Evolutionary conservation across 2,113 vertebrate species (phyloP), one percentile per base, ranked within the genome.

Genomic region (Natator depressus): DNA sequence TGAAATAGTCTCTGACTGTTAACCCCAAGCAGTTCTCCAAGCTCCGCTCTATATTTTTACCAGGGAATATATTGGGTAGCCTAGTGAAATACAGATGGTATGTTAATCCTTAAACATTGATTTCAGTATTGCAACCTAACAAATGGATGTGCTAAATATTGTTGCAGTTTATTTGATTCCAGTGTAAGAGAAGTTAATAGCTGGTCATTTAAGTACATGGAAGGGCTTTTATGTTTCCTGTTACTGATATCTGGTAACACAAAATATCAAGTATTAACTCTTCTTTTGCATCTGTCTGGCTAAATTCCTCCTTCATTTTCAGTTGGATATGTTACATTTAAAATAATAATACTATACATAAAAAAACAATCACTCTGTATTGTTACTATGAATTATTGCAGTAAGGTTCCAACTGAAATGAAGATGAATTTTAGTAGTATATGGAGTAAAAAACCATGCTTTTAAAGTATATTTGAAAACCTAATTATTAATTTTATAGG

Each of bases 401-500:
- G 24, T 53, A 92, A 79, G 55, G 94, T 82, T 88, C 65, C n/a
- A 65, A 19, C n/a, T 84, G 1, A 91, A 65, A 75, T 46, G 25
- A 14, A 78, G 6, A 27, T 78, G 11, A 24, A 27, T 78, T 46
- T 78, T 27, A 72, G n/a, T 72, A 8, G 24, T 78, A 47, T 92
- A 65, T 16, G 49, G 85, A 95, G 92, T 95, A 95, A 94, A 88
- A 94, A 90, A 57, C 5, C 27, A 82, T 13, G 16, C 22, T 89
- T 42, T 94, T 55, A 49, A 90, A 49, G 47, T 49, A 50, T 57
- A 54, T 92, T 75, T 82, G 46, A 94, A 75, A 54, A 92, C 53
- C 55, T 96, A 93, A 92, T 96, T 94, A 95, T 47, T 80, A 95
- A 53, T 84, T 86, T 47, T 46, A 78, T 27, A 47, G 75, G 47